A percentile compares a stretch with the other conserved stretches of the same genome.
Conservation (phyloP, 2,888 invertebrate genomes). For the Melipona bicolor region DNA sequence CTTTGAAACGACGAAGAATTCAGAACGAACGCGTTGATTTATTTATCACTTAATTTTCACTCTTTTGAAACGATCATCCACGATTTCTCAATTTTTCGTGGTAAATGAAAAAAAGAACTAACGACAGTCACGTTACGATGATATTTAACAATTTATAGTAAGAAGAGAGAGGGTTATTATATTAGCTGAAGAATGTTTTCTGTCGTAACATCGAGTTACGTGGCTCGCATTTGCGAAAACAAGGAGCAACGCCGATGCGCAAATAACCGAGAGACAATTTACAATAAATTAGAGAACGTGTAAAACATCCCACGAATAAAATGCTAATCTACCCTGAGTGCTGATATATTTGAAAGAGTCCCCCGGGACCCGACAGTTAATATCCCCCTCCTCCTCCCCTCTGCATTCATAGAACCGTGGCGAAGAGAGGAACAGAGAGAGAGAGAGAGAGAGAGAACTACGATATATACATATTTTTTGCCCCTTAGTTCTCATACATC, state of each 20-base stretch:
- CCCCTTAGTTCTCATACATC: not conserved
- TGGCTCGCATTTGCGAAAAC: not conserved
- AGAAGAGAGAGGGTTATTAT: not conserved
- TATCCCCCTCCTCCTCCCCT: not conserved
- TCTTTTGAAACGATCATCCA: not conserved
- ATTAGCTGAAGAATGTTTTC: not conserved
- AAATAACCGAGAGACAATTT: not conserved
- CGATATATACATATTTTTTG: not conserved
- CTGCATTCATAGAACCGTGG: not conserved
- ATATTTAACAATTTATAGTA: not conserved
- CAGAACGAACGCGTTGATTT: not conserved
- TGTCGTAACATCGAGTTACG: not conserved
- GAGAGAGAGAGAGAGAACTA: not conserved
- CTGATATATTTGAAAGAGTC: slow-evolving; percentile 11
- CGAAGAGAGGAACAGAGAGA: not conserved
- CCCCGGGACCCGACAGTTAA: slow-evolving; percentile 11
- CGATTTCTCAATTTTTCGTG: too few relatives aligned
- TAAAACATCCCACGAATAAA: not conserved
- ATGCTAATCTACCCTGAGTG: not conserved
- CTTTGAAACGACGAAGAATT: not conserved
- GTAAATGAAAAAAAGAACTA: too few relatives aligned
- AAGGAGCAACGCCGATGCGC: not conserved
- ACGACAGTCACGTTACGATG: not conserved
- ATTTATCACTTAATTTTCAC: not conserved
- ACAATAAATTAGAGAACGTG: not conserved